Base-by-base conservation (phyloP, 2,888 invertebrate species). In the Azorinus chamasolen region DNA sequence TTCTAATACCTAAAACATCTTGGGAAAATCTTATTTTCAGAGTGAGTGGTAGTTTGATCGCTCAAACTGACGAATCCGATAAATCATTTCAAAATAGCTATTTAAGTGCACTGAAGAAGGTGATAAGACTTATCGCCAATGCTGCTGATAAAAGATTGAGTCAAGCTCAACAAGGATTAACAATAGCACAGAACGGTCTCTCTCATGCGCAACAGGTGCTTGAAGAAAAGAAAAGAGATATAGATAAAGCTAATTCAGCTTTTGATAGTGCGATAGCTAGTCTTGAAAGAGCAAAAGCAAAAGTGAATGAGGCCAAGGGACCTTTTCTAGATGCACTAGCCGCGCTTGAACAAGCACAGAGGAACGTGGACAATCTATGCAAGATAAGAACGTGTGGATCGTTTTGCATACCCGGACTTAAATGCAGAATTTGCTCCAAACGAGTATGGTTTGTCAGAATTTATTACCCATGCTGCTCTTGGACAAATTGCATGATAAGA, bases 391-490 rank as follows among this genome's bases (percentile, higher is more conserved):
- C 16, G 1, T 84, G 83, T 53, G 12, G 27, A 10, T 24, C 46
- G 10, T 24, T 83, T 2, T 84, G 83, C 37, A 58, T 84, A 5
- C 75, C 77, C n/a, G 81, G 83, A 4, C 16, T 83, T 4, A 75
- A 68, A 55, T 71, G 63, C 18, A 59, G 45, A 22, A 53, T 50
- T 32, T 83, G 83, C 32, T 48, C 39, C 18, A 62, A 54, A 46
- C 22, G 25, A 6, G 27, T 61, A 10, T 45, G 74, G 27, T n/a
- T n/a, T n/a, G 14, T 58, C 20, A 32, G 25, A 32, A 53, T 72
- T 22, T 61, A 70, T 24, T 81, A 68, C 45, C 79, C 81, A 22
- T 83, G 83, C 48, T 63, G 58, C 25, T 12, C 8, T 1, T 78
- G 27, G 2, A 77, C 73, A 12, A 72, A 69, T 10, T 84, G 83